phyloP scores from a whole-genome alignment of 1,140 invertebrate species.

The Drosophila ficusphila region DNA sequence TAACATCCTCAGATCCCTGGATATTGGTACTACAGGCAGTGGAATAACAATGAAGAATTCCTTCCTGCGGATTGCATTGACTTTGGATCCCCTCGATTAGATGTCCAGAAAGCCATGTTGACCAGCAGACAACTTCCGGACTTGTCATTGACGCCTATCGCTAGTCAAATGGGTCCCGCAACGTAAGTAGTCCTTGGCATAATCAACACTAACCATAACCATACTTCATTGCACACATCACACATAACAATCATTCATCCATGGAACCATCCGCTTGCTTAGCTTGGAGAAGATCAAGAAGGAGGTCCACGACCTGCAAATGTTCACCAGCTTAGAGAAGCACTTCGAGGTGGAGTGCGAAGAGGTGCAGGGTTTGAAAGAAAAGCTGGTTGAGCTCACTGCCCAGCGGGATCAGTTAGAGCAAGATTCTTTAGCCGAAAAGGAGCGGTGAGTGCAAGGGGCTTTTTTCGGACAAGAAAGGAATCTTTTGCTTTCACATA shows the following conservation, averaged over 20 bases:
- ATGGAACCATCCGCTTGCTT: slow-evolving; percentile 1
- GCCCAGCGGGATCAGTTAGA: slow-evolving; percentile 47
- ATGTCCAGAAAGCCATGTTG: background rate
- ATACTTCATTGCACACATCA: slow-evolving; percentile 6
- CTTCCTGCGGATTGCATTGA: slow-evolving; percentile 18
- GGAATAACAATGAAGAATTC: slow-evolving; percentile 32
- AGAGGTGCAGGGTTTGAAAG: slow-evolving; percentile 27
- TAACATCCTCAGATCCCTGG: slow-evolving; percentile 33
- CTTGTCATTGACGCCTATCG: slow-evolving; percentile 43
- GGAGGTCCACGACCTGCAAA: slow-evolving; percentile 59
- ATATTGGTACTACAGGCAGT: background rate
- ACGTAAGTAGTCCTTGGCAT: slow-evolving; percentile 36
- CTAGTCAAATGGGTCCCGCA: slow-evolving; percentile 13
- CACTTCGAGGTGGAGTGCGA: slow-evolving; percentile 54
- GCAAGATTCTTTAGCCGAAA: slow-evolving; percentile 30
- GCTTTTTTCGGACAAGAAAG: background rate
- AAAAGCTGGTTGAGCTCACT: slow-evolving; percentile 35
- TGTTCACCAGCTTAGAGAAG: slow-evolving; percentile 68
- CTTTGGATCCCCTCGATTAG: slow-evolving; percentile 25
- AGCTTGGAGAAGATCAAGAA: slow-evolving; percentile 53
- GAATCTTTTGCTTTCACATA: background rate
- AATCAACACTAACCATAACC: background rate
- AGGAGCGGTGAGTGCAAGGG: slow-evolving; percentile 61
- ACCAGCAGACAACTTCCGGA: slow-evolving; percentile 8
- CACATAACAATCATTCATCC: slow-evolving; percentile 5